Conservation (phyloP, 2,797 vertebrate genomes). For the Champsocephalus gunnari region DNA sequence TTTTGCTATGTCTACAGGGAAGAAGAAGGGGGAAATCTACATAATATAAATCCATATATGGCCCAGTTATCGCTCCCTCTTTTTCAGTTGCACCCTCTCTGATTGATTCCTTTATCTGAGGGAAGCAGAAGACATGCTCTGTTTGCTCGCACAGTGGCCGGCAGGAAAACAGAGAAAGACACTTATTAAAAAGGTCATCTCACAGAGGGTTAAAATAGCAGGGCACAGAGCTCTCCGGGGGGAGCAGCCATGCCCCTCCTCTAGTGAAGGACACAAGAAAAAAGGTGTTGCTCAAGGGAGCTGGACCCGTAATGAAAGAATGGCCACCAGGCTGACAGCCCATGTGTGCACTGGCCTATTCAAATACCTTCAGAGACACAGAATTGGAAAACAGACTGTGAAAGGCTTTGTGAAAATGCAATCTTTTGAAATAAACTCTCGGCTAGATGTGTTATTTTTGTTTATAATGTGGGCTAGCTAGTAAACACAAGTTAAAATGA, state of each 20-base stretch:
- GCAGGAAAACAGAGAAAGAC: slow-evolving; percentile 88
- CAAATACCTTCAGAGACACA: slow-evolving; percentile 74
- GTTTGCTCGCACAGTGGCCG: slow-evolving; percentile 85
- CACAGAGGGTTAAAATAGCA: slow-evolving; percentile 88
- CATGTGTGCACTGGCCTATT: slow-evolving; percentile 75
- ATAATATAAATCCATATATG: slow-evolving; percentile 86
- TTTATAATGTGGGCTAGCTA: slow-evolving; percentile 75
- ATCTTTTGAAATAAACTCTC: slow-evolving; percentile 76
- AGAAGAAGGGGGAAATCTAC: slow-evolving; percentile 79
- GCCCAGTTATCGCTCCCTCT: slow-evolving; percentile 82
- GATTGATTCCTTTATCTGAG: slow-evolving; percentile 87
- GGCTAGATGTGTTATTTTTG: slow-evolving; percentile 77
- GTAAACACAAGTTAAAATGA: slow-evolving; percentile 78
- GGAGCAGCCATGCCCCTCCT: slow-evolving; percentile 78
- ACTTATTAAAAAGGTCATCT: slow-evolving; percentile 90
- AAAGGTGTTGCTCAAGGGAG: slow-evolving; percentile 85
- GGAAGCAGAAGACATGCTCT: slow-evolving; percentile 87
- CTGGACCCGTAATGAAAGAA: slow-evolving; percentile 80
- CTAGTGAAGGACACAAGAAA: slow-evolving; percentile 83
- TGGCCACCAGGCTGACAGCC: slow-evolving; percentile 75
- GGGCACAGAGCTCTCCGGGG: slow-evolving; percentile 79
- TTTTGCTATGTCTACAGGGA: slow-evolving; percentile 79
- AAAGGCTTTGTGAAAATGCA: slow-evolving; percentile 66
- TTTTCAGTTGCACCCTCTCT: slow-evolving; percentile 78
- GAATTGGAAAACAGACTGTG: slow-evolving; percentile 59